phyloP scores from a whole-genome alignment of 2,113 vertebrate species.

The Todiramphus saurophagus region DNA sequence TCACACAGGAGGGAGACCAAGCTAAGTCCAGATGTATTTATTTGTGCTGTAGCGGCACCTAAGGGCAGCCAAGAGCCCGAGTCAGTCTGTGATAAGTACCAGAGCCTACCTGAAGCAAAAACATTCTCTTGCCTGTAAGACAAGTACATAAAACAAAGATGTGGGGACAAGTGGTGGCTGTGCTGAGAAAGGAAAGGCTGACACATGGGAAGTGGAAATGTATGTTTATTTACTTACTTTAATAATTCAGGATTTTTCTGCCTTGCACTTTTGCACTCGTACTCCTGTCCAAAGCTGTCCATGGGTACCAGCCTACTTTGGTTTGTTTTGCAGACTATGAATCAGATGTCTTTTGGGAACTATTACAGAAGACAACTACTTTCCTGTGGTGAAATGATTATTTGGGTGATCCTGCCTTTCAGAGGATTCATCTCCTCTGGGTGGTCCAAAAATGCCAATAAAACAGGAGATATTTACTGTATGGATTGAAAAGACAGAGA shows the following conservation, averaged over 20 bases:
- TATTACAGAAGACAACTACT: background rate
- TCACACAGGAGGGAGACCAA: background rate
- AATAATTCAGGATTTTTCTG: background rate
- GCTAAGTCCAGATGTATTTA: background rate
- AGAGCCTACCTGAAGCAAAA: background rate
- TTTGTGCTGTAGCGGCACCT: slow-evolving; percentile 56
- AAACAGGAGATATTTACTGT: background rate
- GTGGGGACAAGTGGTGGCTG: background rate
- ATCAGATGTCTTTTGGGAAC: background rate
- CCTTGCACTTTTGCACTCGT: rapidly evolving
- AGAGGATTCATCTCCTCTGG: background rate
- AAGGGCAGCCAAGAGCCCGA: slow-evolving; percentile 7
- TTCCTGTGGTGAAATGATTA: background rate
- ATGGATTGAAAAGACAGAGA: background rate
- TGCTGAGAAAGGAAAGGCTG: background rate
- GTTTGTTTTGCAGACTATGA: background rate
- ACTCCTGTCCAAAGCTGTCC: background rate
- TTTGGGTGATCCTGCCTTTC: background rate
- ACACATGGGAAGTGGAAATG: background rate
- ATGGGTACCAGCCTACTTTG: background rate
- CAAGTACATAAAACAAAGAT: background rate
- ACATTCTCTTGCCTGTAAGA: background rate
- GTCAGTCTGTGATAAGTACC: background rate
- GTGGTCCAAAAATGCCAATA: background rate
- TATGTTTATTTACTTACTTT: background rate